Conservation (phyloP, 1,140 invertebrate genomes). For the Zaprionus lachaisei region DNA sequence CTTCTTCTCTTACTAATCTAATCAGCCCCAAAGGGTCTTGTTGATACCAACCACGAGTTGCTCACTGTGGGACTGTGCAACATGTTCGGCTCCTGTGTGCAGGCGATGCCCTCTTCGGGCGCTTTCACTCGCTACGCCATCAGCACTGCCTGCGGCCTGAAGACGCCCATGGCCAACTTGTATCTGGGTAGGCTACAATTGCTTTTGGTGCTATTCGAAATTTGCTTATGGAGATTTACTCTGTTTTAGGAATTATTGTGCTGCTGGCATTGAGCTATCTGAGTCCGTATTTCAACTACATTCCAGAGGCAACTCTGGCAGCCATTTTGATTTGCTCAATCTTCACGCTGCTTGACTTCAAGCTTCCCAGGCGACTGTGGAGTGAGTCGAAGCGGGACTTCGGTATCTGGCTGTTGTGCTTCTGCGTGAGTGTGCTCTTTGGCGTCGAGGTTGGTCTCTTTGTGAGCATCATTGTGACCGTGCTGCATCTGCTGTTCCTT, state of each 20-base stretch:
- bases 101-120: constrained; percentile 91
- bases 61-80: constrained; percentile 90
- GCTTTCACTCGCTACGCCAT: constrained; percentile 92
- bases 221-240: background rate
- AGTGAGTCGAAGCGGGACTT: constrained; percentile 88
- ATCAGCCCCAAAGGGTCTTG: constrained; percentile 84
- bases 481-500: constrained; percentile 92
- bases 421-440: constrained; percentile 90
- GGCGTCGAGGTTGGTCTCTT: constrained; percentile 96
- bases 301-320: constrained; percentile 91
- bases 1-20: background rate
- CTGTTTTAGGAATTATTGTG: constrained; percentile 84
- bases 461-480: constrained; percentile 92
- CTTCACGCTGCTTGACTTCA: constrained; percentile 87
- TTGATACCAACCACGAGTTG: constrained; percentile 90
- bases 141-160: constrained; percentile 90
- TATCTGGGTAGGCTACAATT: constrained; percentile 85
- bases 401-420: constrained; percentile 90
- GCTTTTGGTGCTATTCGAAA: background rate
- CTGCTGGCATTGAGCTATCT: constrained; percentile 89
- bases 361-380: constrained; percentile 90
- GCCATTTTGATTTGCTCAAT: constrained; percentile 88
- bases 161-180: constrained; percentile 90
- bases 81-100: constrained; percentile 90
- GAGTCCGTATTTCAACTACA: constrained; percentile 93